A percentile compares a stretch with the other conserved stretches of the same genome.
phyloP scores from a whole-genome alignment of 2,888 invertebrate genomes.

The Zeuzera pyrina region DNA sequence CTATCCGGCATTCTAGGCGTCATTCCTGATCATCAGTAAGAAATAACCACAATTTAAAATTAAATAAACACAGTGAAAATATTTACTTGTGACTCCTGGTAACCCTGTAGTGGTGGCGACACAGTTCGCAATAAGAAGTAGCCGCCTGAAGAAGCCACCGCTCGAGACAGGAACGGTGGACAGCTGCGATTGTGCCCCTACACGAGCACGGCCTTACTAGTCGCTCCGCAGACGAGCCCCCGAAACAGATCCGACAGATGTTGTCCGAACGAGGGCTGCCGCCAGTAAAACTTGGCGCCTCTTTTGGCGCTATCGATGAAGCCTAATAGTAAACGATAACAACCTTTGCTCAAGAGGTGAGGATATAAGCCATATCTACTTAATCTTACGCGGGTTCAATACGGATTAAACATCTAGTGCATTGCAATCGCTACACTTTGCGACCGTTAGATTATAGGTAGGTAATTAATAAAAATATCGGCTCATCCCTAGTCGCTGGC shows the following conservation, averaged over 20 bases:
- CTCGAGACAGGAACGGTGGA: slow-evolving; percentile 62
- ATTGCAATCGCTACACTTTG: too few species aligned
- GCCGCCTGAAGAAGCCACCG: slow-evolving; percentile 65
- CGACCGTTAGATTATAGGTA: too few species aligned
- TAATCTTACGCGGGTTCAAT: too few species aligned
- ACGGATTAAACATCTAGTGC: too few species aligned
- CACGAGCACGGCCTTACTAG: slow-evolving; percentile 63
- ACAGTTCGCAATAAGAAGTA: slow-evolving; percentile 64
- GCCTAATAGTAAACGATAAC: not conserved
- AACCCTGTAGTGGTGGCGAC: slow-evolving; percentile 58
- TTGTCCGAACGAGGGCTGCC: slow-evolving; percentile 42
- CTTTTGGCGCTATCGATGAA: slow-evolving; percentile 24
- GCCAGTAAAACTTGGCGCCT: slow-evolving; percentile 34
- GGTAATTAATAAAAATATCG: too few species aligned
- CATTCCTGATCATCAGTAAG: too few species aligned
- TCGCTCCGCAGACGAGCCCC: slow-evolving; percentile 58
- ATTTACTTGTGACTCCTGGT: slow-evolving; percentile 58
- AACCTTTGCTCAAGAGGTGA: too few species aligned
- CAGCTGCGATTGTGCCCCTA: slow-evolving; percentile 62
- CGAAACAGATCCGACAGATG: slow-evolving; percentile 67
- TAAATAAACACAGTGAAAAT: too few species aligned
- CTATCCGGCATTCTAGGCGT: too few species aligned
- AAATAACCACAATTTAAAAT: too few species aligned
- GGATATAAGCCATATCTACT: too few species aligned
- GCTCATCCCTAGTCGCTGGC: too few species aligned